Evolutionary conservation across 2,797 vertebrate genomes (phyloP).

Genomic region (Busarellus nigricollis): DNA sequence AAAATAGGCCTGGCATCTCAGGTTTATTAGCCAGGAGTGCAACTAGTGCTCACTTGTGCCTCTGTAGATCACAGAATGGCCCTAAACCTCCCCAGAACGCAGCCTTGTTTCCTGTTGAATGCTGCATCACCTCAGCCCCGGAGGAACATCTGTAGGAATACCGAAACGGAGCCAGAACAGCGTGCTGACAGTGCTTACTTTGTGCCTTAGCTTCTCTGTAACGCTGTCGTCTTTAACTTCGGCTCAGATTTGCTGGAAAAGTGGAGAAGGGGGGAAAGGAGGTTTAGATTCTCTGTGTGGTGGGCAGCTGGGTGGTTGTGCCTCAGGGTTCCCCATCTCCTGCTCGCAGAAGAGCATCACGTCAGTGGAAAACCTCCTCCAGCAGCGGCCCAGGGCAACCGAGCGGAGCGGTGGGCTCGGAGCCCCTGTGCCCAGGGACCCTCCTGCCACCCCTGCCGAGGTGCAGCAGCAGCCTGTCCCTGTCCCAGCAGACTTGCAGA

Average conservation of each 20-base stretch:
- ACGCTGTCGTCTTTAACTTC: background rate
- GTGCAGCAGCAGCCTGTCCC: background rate
- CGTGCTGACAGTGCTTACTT: fast-evolving
- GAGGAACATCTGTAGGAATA: fast-evolving
- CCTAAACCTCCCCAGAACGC: background rate
- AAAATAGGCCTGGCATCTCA: background rate
- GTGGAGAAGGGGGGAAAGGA: too few species aligned
- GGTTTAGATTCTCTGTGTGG: background rate
- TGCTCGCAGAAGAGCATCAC: background rate
- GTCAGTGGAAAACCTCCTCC: background rate
- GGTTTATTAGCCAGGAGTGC: background rate
- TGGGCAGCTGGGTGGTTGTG: background rate
- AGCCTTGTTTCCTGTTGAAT: background rate
- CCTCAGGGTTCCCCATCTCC: background rate
- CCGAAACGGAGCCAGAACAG: fast-evolving
- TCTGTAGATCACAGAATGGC: background rate
- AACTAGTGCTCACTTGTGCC: background rate
- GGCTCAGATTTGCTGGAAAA: background rate
- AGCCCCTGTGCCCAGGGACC: fast-evolving
- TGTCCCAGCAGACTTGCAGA: background rate
- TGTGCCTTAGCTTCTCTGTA: background rate
- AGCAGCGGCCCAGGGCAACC: background rate
- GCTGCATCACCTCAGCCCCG: background rate
- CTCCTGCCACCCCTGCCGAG: background rate
- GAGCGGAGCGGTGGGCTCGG: background rate